Percentiles rank a stretch among this genome's conserved stretches.
These are phyloP conservation scores for Polydrusus cervinus DNA, from an alignment of 2,888 invertebrate genomes.

Conservation along the genomic window DNA sequence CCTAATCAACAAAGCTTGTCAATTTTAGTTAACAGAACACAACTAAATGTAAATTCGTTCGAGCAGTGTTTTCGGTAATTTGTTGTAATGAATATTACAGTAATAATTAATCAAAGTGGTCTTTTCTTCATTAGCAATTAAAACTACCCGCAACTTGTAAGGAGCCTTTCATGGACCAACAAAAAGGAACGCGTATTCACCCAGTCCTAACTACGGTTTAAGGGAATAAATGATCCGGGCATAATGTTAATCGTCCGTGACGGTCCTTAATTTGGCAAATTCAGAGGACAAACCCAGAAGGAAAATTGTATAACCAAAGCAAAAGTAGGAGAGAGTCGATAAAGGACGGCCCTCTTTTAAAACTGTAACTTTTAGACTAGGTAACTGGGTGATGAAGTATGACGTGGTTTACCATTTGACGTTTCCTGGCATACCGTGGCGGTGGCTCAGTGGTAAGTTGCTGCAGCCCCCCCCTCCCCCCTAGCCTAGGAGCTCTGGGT, in stretches of 20 bases:
- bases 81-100: neutral
- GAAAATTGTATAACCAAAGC: slow-evolving; percentile 41
- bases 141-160: slow-evolving; percentile 5
- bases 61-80: no score
- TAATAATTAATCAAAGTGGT: neutral
- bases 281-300: slow-evolving; percentile 15
- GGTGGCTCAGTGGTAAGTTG: no score
- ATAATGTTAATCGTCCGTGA: slow-evolving; percentile 28
- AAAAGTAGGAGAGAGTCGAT: neutral
- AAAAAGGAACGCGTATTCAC: slow-evolving; percentile 6
- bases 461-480: no score
- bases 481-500: no score
- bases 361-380: no score
- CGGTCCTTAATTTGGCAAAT: slow-evolving; percentile 33
- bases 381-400: no score
- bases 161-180: slow-evolving; percentile 1
- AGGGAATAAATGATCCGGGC: slow-evolving; percentile 22
- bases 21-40: no score
- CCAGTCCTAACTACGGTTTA: slow-evolving; percentile 9
- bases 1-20: no score
- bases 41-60: no score
- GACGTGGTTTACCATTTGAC: no score
- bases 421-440: no score
- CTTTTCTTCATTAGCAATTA: slow-evolving; percentile 6
- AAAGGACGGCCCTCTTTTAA: neutral